Evolutionary conservation across 2,888 invertebrate genomes (phyloP).

Genomic region (Clepsis dumicolana): DNA sequence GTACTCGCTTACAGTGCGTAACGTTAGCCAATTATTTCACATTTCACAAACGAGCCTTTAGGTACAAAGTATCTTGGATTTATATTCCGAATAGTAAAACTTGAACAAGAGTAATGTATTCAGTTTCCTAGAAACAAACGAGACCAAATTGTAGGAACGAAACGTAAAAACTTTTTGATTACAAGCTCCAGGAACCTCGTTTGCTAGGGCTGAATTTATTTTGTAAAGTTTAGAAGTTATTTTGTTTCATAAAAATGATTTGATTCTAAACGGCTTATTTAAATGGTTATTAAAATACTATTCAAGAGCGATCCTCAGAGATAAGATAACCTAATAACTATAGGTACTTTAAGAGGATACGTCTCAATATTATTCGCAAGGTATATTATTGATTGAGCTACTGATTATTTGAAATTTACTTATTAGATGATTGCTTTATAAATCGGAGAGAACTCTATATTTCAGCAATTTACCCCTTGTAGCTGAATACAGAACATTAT

Average conservation of each 20-base stretch:
- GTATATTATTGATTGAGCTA: no score
- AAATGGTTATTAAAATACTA: no score
- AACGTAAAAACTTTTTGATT: conserved; percentile 27
- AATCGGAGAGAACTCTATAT: no score
- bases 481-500: neutral
- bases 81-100: conserved; percentile 5
- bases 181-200: conserved; percentile 5
- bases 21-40: neutral
- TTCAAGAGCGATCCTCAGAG: no score
- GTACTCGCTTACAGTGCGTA: neutral
- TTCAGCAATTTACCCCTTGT: neutral
- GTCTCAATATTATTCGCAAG: no score
- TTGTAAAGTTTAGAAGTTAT: conserved; percentile 6
- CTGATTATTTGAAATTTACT: no score
- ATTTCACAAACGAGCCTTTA: neutral
- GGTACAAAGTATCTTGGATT: conserved; percentile 3
- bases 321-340: no score
- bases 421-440: no score
- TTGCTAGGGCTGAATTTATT: neutral
- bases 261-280: neutral
- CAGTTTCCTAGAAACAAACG: conserved; percentile 3
- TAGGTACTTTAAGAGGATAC: no score
- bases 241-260: neutral
- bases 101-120: neutral
- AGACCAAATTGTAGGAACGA: neutral